Evolutionary conservation across 2,797 vertebrate genomes (phyloP).

Genomic region (Mallotus villosus): DNA sequence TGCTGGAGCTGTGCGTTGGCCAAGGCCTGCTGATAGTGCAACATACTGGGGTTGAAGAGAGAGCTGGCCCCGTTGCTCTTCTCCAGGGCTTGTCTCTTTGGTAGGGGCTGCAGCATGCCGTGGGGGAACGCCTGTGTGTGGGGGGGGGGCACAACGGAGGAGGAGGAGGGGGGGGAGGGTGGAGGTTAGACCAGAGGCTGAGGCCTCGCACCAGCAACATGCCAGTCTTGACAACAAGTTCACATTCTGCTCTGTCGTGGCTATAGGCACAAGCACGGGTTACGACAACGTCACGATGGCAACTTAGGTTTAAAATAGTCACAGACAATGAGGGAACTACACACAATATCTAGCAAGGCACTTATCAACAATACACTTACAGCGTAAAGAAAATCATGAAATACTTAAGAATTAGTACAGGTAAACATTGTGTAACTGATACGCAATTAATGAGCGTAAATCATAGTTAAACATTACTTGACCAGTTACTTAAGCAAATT

Average conservation of each 20-base stretch:
- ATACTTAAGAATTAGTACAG: constrained; percentile 30
- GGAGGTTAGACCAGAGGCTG: constrained; percentile 50
- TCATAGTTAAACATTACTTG: constrained; percentile 30
- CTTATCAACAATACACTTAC: constrained; percentile 53
- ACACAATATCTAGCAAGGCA: constrained; percentile 58
- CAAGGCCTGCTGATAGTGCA: constrained; percentile 98
- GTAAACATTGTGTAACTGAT: constrained; percentile 57
- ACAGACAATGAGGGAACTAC: constrained; percentile 69
- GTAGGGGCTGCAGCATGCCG: constrained; percentile 93
- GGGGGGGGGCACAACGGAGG: constrained; percentile 29
- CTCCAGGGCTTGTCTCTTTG: constrained; percentile 98
- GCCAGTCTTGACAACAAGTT: background rate
- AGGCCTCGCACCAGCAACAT: background rate
- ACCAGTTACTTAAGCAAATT: constrained; percentile 38
- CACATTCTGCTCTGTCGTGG: constrained; percentile 10
- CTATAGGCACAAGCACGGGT: constrained; percentile 64
- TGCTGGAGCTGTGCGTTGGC: constrained; percentile 94
- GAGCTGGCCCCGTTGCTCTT: constrained; percentile 92
- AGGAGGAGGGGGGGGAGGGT: constrained; percentile 19
- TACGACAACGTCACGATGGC: constrained; percentile 53
- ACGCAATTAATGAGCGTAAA: constrained; percentile 43
- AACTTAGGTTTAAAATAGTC: constrained; percentile 56
- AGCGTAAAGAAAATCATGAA: constrained; percentile 26
- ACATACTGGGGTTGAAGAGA: constrained; percentile 93
- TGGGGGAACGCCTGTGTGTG: constrained; percentile 89